A percentile compares a stretch with the other conserved stretches of the same genome.
phyloP scores from a whole-genome alignment of 2,113 vertebrate genomes.

The Lota lota region DNA sequence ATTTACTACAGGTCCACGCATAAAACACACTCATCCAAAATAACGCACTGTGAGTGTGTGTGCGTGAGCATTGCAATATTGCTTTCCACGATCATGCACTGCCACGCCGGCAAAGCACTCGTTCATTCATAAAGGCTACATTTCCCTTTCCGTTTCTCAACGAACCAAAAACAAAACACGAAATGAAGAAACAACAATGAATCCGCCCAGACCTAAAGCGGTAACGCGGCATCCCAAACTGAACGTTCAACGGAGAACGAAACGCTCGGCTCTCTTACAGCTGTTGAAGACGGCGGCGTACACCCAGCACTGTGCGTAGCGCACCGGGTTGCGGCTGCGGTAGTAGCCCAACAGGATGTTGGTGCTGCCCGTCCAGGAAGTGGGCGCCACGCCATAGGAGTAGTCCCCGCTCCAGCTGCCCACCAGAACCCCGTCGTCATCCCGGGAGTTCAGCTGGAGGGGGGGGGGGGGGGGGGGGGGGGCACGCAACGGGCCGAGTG shows the following conservation, averaged over 20 bases:
- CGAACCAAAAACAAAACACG: no score
- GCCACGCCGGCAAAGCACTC: no score
- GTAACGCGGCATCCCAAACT: no score
- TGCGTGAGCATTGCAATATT: no score
- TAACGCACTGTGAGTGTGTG: no score
- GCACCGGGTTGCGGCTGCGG: constrained; percentile 75
- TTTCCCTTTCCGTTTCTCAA: no score
- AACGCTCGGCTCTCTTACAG: constrained; percentile 74
- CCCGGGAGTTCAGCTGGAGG: constrained; percentile 84
- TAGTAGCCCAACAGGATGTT: constrained; percentile 88
- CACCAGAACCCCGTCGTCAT: constrained; percentile 86
- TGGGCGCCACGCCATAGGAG: constrained; percentile 84
- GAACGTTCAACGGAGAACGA: background rate
- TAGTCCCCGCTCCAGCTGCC: constrained; percentile 91
- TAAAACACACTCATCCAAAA: no score
- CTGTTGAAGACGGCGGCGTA: constrained; percentile 94
- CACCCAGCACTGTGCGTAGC: constrained; percentile 96
- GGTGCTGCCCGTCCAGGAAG: constrained; percentile 92
- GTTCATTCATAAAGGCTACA: no score
- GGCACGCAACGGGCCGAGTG: background rate
- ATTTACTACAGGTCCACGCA: no score
- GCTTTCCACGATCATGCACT: no score
- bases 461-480: background rate
- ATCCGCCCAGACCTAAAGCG: no score
- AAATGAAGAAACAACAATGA: no score